Conservation (phyloP, 2,113 vertebrate species). For the Athene noctua region DNA sequence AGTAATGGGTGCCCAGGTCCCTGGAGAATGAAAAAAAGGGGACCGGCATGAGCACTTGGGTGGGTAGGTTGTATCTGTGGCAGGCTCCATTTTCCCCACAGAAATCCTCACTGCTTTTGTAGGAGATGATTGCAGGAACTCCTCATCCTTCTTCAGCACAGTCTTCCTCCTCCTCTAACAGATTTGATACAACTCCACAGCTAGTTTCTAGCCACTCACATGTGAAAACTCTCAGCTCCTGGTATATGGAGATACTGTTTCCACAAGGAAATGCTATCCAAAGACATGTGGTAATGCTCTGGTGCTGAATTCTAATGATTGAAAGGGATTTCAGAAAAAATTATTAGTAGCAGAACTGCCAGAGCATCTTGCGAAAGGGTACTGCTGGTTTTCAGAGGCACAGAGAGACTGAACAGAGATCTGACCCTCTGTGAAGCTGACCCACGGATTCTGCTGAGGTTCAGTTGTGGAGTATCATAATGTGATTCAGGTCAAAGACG, state of each 20-base stretch:
- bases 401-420: not conserved
- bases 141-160: not conserved
- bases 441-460: not conserved
- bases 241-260: not conserved
- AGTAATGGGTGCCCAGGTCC: not conserved
- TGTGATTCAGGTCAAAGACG: not conserved
- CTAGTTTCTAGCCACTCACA: not conserved
- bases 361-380: not conserved
- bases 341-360: not conserved
- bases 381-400: not conserved
- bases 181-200: not conserved
- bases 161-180: not conserved
- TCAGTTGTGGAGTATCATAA: not conserved
- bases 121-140: not conserved
- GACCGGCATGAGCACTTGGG: fast-evolving
- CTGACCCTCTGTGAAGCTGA: not conserved
- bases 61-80: not conserved
- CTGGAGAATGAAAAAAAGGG: not conserved
- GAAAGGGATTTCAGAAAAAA: not conserved
- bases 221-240: not conserved
- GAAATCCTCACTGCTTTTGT: not conserved
- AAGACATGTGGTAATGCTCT: fast-evolving
- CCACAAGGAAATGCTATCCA: not conserved
- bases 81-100: not conserved
- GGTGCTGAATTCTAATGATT: not conserved